These are phyloP conservation scores for Volucella bombylans DNA, from an alignment of 2,888 invertebrate genomes.

Conservation along the genomic window DNA sequence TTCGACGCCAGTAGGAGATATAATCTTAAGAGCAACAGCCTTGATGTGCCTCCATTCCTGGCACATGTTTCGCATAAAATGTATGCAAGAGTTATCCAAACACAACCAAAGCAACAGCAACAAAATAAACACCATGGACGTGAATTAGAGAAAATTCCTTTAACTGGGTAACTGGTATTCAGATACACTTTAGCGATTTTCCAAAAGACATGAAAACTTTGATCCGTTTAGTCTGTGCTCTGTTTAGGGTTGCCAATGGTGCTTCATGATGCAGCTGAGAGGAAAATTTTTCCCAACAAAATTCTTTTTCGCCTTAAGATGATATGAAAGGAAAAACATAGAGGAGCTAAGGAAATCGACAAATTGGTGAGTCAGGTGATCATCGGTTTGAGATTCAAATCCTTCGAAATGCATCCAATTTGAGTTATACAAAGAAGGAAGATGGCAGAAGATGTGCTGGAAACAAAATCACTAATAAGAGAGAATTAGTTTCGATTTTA, in stretches of 20 bases:
- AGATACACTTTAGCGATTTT: conserved; percentile 61
- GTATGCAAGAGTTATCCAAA: conserved; percentile 11
- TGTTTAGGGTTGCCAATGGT: neutral
- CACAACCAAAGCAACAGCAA: conserved; percentile 1
- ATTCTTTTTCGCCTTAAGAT: too few relatives aligned
- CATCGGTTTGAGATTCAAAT: too few relatives aligned
- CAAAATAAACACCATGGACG: neutral
- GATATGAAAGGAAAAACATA: too few relatives aligned
- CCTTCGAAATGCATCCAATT: too few relatives aligned
- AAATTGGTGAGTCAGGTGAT: too few relatives aligned
- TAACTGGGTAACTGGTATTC: conserved; percentile 39
- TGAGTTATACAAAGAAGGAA: too few relatives aligned
- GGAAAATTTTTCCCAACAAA: too few relatives aligned
- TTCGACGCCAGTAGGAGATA: conserved; percentile 32
- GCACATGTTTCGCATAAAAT: conserved; percentile 69
- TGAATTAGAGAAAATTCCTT: conserved; percentile 33
- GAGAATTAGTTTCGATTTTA: too few relatives aligned
- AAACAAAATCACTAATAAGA: too few relatives aligned
- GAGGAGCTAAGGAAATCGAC: too few relatives aligned
- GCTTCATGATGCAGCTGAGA: too few relatives aligned
- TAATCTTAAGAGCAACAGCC: conserved; percentile 59
- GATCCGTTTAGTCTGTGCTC: conserved; percentile 60
- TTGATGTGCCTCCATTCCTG: conserved; percentile 20
- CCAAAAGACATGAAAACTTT: conserved; percentile 70
- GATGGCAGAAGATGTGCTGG: too few relatives aligned